phyloP scores from a whole-genome alignment of 2,888 invertebrate species.

The Cataglyphis altisquamis region DNA sequence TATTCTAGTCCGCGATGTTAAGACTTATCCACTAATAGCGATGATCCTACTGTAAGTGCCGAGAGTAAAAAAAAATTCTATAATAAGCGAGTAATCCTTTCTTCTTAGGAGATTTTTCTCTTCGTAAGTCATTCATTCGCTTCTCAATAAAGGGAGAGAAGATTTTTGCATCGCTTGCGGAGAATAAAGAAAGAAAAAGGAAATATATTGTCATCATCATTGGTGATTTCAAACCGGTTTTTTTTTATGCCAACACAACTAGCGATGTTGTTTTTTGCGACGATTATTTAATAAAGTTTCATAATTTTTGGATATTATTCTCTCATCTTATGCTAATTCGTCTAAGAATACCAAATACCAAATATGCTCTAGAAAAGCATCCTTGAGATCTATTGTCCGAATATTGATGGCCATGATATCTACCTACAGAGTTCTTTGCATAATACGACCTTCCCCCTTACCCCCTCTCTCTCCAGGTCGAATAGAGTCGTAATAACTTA shows the following conservation, averaged over 20 bases:
- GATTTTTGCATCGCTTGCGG: not conserved
- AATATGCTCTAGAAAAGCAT: not conserved
- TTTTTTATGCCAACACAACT: not conserved
- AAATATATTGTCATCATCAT: not conserved
- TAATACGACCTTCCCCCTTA: not conserved
- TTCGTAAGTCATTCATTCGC: constrained; percentile 48
- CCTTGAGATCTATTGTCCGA: not conserved
- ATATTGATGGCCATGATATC: not conserved
- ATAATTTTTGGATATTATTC: not conserved
- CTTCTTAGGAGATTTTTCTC: constrained; percentile 41
- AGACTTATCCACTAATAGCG: constrained; percentile 39
- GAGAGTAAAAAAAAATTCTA: constrained; percentile 70
- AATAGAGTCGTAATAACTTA: constrained; percentile 6
- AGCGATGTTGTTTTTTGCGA: not conserved
- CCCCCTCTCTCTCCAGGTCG: too few species aligned
- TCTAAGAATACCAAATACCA: not conserved
- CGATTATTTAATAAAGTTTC: constrained; percentile 18
- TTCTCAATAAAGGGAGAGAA: not conserved
- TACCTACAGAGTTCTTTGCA: not conserved
- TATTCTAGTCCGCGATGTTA: constrained; percentile 31
- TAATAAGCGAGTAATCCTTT: constrained; percentile 52
- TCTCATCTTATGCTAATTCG: not conserved
- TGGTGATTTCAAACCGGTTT: constrained; percentile 24
- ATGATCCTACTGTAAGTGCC: constrained; percentile 65
- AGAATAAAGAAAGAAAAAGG: not conserved